Evolutionary conservation across 2,113 vertebrate genomes (phyloP).

Genomic region (Caranx melampygus): DNA sequence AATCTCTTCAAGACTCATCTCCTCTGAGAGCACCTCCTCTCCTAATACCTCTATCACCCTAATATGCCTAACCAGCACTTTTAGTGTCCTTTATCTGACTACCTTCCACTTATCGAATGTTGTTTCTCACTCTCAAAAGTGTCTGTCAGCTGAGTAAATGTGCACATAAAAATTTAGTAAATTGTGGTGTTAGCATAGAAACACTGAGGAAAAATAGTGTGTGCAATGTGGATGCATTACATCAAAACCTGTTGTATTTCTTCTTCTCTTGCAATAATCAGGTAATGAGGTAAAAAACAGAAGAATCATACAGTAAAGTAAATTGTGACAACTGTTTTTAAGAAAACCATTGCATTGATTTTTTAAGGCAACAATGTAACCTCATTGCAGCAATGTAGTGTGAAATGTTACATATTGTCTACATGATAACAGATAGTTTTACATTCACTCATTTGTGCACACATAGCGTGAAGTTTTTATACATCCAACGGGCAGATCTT

Average conservation of each 20-base stretch:
- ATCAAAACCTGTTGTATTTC: not conserved
- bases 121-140: too few species aligned
- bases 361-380: slow-evolving; percentile 64
- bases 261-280: not conserved
- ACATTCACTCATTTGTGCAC: not conserved
- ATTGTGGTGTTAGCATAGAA: not conserved
- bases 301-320: not conserved
- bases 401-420: slow-evolving; percentile 12
- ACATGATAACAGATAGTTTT: not conserved
- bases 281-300: too few species aligned
- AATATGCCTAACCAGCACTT: too few species aligned
- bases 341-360: slow-evolving; percentile 21
- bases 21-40: too few species aligned
- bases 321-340: not conserved
- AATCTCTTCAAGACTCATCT: too few species aligned
- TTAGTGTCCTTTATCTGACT: too few species aligned
- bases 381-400: slow-evolving; percentile 20
- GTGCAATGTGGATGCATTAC: too few species aligned
- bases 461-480: not conserved
- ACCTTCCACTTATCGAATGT: too few species aligned
- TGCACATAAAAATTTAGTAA: too few species aligned
- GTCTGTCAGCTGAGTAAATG: too few species aligned
- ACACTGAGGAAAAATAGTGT: not conserved
- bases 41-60: too few species aligned
- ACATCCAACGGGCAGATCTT: not conserved